These are phyloP conservation scores for Drosophila ironensis DNA, from an alignment of 1,140 invertebrate species.

Conservation along the genomic window DNA sequence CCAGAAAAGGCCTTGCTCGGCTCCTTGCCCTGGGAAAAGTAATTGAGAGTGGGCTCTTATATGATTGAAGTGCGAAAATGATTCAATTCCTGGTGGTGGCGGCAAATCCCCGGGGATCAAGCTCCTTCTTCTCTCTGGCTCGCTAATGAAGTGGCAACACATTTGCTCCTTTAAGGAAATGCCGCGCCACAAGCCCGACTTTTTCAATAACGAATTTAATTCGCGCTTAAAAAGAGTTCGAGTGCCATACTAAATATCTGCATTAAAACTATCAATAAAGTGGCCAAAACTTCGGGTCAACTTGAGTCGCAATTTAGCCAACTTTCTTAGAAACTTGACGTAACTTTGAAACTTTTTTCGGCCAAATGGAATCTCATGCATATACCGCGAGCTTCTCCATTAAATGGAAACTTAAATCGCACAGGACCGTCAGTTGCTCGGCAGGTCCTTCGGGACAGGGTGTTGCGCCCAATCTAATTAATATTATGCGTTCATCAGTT, in stretches of 20 bases:
- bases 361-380: conserved; percentile 3
- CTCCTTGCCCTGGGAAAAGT: conserved; percentile 2
- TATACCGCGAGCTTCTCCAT: conserved; percentile 1
- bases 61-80: conserved; percentile 35
- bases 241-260: too few species aligned
- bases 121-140: too few species aligned
- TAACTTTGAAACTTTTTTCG: conserved; percentile 10
- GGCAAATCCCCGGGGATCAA: too few species aligned
- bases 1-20: not conserved
- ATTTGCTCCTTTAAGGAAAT: conserved; percentile 4
- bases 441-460: not conserved
- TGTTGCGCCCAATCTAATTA: conserved; percentile 22
- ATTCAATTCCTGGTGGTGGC: not conserved
- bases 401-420: not conserved
- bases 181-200: not conserved
- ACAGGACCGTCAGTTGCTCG: too few species aligned
- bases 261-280: conserved; percentile 3
- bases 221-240: too few species aligned
- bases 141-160: conserved; percentile 34
- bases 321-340: conserved; percentile 15
- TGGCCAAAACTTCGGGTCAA: not conserved
- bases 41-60: conserved; percentile 1
- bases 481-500: conserved; percentile 7
- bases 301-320: not conserved
- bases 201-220: too few species aligned